Percentiles rank a stretch among this genome's conserved stretches.
These are phyloP conservation scores for Drosophila melanosoma DNA, from an alignment of 2,888 invertebrate genomes.

Conservation along the genomic window DNA sequence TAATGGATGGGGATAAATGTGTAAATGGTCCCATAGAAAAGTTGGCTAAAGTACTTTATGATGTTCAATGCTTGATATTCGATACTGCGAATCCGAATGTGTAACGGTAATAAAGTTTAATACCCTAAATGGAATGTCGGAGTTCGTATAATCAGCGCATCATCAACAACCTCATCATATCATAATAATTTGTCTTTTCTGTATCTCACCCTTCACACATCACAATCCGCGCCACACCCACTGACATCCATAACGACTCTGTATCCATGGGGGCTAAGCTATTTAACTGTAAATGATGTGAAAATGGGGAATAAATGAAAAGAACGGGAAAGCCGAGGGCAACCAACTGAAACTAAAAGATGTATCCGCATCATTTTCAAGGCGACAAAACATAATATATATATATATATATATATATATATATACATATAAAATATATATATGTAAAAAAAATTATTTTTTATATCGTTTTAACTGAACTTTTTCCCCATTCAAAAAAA, in stretches of 20 bases:
- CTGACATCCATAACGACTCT: constrained; percentile 13
- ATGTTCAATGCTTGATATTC: constrained; percentile 52
- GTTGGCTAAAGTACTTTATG: constrained; percentile 45
- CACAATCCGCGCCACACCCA: neutral
- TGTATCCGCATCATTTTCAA: constrained; percentile 42
- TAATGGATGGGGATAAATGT: neutral
- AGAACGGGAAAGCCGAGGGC: constrained; percentile 30
- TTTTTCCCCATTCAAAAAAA: constrained; percentile 15
- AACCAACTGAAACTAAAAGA: constrained; percentile 49
- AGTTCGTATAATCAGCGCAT: constrained; percentile 68
- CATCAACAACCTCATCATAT: constrained; percentile 73
- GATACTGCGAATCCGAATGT: constrained; percentile 49
- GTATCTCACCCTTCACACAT: neutral
- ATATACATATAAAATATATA: neutral
- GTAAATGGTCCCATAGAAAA: constrained; percentile 2
- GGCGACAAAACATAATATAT: constrained; percentile 54
- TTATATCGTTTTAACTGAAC: constrained; percentile 52
- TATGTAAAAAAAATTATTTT: constrained; percentile 39
- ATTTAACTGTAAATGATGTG: constrained; percentile 80
- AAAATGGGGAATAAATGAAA: constrained; percentile 60
- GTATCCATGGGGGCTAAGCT: constrained; percentile 64
- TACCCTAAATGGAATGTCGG: constrained; percentile 59
- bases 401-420: constrained; percentile 7
- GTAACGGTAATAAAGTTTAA: constrained; percentile 73
- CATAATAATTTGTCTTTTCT: constrained; percentile 57